Percentiles rank a stretch among this genome's conserved stretches.
These are phyloP conservation scores for Falcunculus frontatus DNA, from an alignment of 2,113 vertebrate genomes.

Conservation along the genomic window DNA sequence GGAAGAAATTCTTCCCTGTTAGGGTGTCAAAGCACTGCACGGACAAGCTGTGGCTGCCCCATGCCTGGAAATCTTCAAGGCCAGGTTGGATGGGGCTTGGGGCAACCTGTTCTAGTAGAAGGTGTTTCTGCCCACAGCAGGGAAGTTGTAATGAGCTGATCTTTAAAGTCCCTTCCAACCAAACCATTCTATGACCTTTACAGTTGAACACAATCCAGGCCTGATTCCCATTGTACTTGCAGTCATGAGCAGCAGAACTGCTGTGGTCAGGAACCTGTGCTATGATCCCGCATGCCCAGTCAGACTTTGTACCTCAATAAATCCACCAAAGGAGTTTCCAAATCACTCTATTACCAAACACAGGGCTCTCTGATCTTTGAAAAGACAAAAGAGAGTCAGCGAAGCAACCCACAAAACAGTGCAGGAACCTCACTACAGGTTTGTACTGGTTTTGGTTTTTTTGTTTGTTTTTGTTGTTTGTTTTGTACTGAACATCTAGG, in stretches of 20 bases:
- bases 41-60: not conserved
- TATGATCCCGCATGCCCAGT: rapidly evolving
- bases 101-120: not conserved
- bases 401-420: not conserved
- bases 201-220: not conserved
- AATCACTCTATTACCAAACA: not conserved
- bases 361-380: not conserved
- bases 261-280: not conserved
- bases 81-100: too few species aligned
- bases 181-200: not conserved
- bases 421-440: not conserved
- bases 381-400: not conserved
- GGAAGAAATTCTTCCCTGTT: not conserved
- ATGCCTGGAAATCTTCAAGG: not conserved
- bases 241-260: not conserved
- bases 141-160: not conserved
- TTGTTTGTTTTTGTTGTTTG: too few species aligned
- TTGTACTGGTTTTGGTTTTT: too few species aligned
- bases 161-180: not conserved
- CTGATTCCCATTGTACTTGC: not conserved
- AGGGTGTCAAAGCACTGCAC: not conserved
- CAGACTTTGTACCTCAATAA: not conserved
- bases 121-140: not conserved
- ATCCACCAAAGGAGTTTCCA: not conserved
- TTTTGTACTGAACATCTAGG: not conserved